Percentiles rank a stretch among this genome's conserved stretches.
phyloP scores from a whole-genome alignment of 2,113 vertebrate genomes.

The Boulengeromyrus knoepffleri region DNA sequence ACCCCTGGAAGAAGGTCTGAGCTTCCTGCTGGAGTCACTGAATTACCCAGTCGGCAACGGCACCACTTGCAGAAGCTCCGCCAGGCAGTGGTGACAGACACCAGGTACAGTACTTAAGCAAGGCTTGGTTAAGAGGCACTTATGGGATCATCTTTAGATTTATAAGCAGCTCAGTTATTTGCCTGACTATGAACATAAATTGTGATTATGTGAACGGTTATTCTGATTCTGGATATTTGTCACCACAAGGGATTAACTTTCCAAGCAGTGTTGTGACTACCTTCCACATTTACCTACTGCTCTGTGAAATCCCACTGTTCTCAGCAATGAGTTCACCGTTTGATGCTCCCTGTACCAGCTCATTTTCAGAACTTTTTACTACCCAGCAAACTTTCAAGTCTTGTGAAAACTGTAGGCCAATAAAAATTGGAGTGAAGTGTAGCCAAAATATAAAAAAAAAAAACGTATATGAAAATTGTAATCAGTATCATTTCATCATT shows the following conservation, averaged over 20 bases:
- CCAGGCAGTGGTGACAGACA: constrained; percentile 70
- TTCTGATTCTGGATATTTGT: not conserved
- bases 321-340: not conserved
- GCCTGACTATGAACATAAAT: not conserved
- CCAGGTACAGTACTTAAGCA: constrained; percentile 54
- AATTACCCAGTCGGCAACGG: constrained; percentile 61
- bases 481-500: not conserved
- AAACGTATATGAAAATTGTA: not conserved
- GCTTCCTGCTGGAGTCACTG: constrained; percentile 37
- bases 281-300: not conserved
- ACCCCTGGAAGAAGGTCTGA: constrained; percentile 33
- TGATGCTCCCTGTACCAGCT: not conserved
- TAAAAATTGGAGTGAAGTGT: not conserved
- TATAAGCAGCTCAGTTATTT: not conserved
- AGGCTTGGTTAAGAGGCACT: not conserved
- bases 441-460: not conserved
- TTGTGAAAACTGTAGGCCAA: not conserved
- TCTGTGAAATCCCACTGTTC: not conserved
- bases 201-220: not conserved
- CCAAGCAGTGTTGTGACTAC: not conserved
- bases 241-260: not conserved
- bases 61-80: constrained; percentile 73
- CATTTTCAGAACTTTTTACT: not conserved
- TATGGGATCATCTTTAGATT: not conserved
- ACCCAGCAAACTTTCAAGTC: not conserved